Percentiles rank a stretch among this genome's conserved stretches.
These are phyloP conservation scores for Ethmia dodecea DNA, from an alignment of 2,888 invertebrate species.

Conservation along the genomic window DNA sequence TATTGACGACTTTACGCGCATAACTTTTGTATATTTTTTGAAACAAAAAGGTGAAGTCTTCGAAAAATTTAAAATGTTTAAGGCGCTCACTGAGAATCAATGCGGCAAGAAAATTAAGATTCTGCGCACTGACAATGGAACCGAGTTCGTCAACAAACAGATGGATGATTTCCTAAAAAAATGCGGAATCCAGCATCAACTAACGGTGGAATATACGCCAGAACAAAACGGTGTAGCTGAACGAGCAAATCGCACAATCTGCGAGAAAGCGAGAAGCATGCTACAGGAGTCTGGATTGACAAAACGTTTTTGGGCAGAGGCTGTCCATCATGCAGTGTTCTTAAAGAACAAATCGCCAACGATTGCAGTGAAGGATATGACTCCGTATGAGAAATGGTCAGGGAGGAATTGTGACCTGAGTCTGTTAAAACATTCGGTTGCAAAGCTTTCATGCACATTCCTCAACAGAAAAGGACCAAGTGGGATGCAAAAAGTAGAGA, in stretches of 20 bases:
- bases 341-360: slow-evolving; percentile 15
- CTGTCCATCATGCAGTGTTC: slow-evolving; percentile 16
- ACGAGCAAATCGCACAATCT: slow-evolving; percentile 16
- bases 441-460: slow-evolving; percentile 2
- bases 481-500: background rate
- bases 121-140: slow-evolving; percentile 8
- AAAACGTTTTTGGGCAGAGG: slow-evolving; percentile 12
- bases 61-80: slow-evolving; percentile 2
- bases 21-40: slow-evolving; percentile 15
- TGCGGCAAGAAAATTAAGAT: slow-evolving; percentile 4
- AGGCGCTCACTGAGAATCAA: slow-evolving; percentile 8
- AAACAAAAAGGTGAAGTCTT: slow-evolving; percentile 12
- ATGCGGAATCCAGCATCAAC: slow-evolving; percentile 23
- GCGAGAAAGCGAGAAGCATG: slow-evolving; percentile 15
- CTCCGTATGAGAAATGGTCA: too few relatives aligned
- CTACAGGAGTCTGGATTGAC: slow-evolving; percentile 7
- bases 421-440: slow-evolving; percentile 13
- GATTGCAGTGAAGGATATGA: slow-evolving; percentile 3
- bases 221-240: slow-evolving; percentile 35
- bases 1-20: slow-evolving; percentile 10
- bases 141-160: slow-evolving; percentile 10
- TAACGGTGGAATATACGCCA: slow-evolving; percentile 24
- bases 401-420: slow-evolving; percentile 6
- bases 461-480: background rate
- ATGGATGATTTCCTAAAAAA: slow-evolving; percentile 12